Evolutionary conservation across 1,140 invertebrate species (phyloP).

Genomic region (Drosophila pallidifrons): DNA sequence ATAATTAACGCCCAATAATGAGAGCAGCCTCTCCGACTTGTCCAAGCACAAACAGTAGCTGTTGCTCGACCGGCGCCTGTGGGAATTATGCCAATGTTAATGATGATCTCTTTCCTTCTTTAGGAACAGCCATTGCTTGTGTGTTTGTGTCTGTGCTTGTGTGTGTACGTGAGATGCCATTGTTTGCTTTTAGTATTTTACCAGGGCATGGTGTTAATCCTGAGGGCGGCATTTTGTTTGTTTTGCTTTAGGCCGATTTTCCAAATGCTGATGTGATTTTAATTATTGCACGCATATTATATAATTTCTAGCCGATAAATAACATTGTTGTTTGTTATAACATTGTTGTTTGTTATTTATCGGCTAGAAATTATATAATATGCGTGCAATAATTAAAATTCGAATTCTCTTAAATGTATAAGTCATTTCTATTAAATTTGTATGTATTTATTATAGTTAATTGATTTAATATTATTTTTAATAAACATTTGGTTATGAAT

Average conservation of each 20-base stretch:
- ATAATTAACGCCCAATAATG: constrained; percentile 75
- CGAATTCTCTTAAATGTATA: neutral
- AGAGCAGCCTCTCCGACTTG: constrained; percentile 35
- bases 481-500: too few species aligned
- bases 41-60: constrained; percentile 38
- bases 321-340: too few species aligned
- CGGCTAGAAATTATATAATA: too few species aligned
- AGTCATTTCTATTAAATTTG: too few species aligned
- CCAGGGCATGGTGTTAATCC: constrained; percentile 59
- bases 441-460: too few species aligned
- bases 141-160: constrained; percentile 9
- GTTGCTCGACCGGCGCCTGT: constrained; percentile 54
- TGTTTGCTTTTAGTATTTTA: constrained; percentile 26
- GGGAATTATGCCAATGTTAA: constrained; percentile 75
- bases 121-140: constrained; percentile 16
- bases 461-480: too few species aligned
- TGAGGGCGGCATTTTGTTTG: constrained; percentile 67
- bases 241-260: constrained; percentile 49
- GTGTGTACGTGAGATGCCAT: constrained; percentile 19
- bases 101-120: constrained; percentile 57
- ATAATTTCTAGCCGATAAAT: neutral
- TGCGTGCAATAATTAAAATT: too few species aligned
- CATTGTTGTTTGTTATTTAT: too few species aligned
- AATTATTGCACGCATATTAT: constrained; percentile 30
- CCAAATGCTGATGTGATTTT: constrained; percentile 58